Evolutionary conservation across 2,888 invertebrate genomes (phyloP).

Genomic region (Esperia sulphurella): DNA sequence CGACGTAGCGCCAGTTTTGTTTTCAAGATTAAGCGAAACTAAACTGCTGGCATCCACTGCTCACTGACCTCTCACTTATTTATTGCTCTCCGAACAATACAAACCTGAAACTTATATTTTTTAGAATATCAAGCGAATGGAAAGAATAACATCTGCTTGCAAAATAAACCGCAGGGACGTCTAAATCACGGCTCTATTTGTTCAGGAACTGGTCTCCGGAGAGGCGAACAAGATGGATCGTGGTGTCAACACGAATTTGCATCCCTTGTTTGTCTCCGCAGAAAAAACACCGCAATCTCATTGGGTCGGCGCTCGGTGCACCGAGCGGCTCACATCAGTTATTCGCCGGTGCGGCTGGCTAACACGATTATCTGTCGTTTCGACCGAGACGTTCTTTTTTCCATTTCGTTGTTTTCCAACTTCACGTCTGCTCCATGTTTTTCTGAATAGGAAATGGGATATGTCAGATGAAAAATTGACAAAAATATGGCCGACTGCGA

Average conservation of each 20-base stretch:
- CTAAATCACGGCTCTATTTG: constrained; percentile 73
- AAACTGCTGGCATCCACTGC: constrained; percentile 58
- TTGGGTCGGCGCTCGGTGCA: constrained; percentile 63
- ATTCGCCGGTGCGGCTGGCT: constrained; percentile 69
- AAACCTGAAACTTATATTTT: constrained; percentile 33
- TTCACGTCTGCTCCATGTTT: constrained; percentile 73
- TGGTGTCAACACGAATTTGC: constrained; percentile 79
- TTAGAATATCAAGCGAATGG: constrained; percentile 23
- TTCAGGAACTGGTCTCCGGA: constrained; percentile 67
- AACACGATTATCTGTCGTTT: constrained; percentile 78
- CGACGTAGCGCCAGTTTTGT: constrained; percentile 59
- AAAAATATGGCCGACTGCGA: constrained; percentile 71
- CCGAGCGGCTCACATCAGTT: constrained; percentile 65
- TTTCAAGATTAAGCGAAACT: constrained; percentile 69
- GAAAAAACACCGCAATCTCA: constrained; percentile 76
- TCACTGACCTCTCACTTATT: constrained; percentile 50
- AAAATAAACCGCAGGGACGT: constrained; percentile 56
- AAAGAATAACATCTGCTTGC: constrained; percentile 50
- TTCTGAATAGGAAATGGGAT: constrained; percentile 77
- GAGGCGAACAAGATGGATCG: constrained; percentile 77
- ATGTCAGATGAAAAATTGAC: constrained; percentile 78
- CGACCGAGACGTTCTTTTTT: constrained; percentile 73
- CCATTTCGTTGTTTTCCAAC: constrained; percentile 76
- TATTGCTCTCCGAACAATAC: constrained; percentile 30
- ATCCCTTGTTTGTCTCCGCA: constrained; percentile 76